Evolutionary conservation across 2,888 invertebrate species (phyloP).

Genomic region (Dorcus hopei): DNA sequence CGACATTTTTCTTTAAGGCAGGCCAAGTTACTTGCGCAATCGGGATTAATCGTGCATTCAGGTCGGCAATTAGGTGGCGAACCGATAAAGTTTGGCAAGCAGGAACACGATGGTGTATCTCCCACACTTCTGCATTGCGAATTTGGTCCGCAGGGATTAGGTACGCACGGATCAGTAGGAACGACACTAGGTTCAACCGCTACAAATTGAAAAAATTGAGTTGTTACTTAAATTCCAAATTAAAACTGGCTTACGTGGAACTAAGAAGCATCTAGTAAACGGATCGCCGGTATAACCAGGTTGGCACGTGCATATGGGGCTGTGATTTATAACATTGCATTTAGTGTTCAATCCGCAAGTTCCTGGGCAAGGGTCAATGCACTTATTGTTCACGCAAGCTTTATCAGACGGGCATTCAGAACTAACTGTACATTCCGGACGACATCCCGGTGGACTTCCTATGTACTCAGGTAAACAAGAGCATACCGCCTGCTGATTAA

Average conservation of each 20-base stretch:
- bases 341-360: conserved; percentile 71
- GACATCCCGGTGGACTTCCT: conserved; percentile 66
- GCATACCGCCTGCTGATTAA: conserved; percentile 68
- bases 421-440: conserved; percentile 70
- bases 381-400: conserved; percentile 68
- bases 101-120: conserved; percentile 59
- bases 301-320: conserved; percentile 67
- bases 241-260: neutral
- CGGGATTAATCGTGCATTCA: conserved; percentile 63
- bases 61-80: conserved; percentile 65
- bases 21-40: conserved; percentile 59
- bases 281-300: conserved; percentile 63
- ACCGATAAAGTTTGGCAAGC: conserved; percentile 57
- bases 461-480: conserved; percentile 65
- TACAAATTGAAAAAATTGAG: conserved; percentile 1
- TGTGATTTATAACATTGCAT: conserved; percentile 70
- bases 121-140: conserved; percentile 67
- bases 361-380: conserved; percentile 68
- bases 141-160: conserved; percentile 78
- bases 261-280: conserved; percentile 56
- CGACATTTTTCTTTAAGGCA: conserved; percentile 57
- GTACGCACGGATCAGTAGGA: conserved; percentile 60
- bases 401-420: conserved; percentile 66
- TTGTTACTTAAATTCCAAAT: neutral
- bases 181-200: conserved; percentile 21